Percentiles rank a stretch among this genome's conserved stretches.
phyloP scores from a whole-genome alignment of 2,888 invertebrate species.

The Prosopocoilus inquinatus region DNA sequence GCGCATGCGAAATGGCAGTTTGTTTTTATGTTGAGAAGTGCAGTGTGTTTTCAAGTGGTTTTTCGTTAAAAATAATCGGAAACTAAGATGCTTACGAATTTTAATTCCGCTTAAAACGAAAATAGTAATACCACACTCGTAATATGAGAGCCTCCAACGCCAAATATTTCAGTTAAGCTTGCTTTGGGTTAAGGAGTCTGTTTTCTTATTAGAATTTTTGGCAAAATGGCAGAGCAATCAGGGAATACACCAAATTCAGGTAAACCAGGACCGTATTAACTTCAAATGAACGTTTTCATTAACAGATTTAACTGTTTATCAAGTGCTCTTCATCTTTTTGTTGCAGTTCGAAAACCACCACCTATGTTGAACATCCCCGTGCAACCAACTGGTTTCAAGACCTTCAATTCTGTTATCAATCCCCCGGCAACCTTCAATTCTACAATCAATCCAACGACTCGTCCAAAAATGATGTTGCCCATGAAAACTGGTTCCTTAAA shows the following conservation, averaged over 20 bases:
- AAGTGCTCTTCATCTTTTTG: background rate
- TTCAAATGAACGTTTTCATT: background rate
- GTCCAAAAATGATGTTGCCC: constrained; percentile 48
- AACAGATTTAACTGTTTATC: background rate
- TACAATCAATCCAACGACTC: constrained; percentile 24
- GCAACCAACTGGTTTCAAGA: background rate
- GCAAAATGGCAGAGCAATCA: constrained; percentile 70
- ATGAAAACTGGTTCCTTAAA: constrained; percentile 26
- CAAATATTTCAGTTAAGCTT: constrained; percentile 3
- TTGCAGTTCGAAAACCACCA: constrained; percentile 17
- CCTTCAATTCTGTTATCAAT: background rate
- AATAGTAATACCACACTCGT: constrained; percentile 10
- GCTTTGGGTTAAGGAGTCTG: constrained; percentile 7
- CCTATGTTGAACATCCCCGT: constrained; percentile 12
- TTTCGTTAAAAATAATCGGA: background rate
- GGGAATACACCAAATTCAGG: constrained; percentile 67
- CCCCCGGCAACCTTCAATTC: too few species aligned
- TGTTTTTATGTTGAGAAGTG: background rate
- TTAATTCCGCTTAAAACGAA: constrained; percentile 7
- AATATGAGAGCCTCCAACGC: constrained; percentile 6
- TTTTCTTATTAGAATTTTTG: constrained; percentile 41
- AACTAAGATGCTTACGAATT: constrained; percentile 11
- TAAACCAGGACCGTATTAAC: constrained; percentile 33
- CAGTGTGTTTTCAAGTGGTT: constrained; percentile 1
- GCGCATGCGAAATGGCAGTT: background rate